Evolutionary conservation across 2,888 invertebrate genomes (phyloP).

Genomic region (Scaptomyza flava): DNA sequence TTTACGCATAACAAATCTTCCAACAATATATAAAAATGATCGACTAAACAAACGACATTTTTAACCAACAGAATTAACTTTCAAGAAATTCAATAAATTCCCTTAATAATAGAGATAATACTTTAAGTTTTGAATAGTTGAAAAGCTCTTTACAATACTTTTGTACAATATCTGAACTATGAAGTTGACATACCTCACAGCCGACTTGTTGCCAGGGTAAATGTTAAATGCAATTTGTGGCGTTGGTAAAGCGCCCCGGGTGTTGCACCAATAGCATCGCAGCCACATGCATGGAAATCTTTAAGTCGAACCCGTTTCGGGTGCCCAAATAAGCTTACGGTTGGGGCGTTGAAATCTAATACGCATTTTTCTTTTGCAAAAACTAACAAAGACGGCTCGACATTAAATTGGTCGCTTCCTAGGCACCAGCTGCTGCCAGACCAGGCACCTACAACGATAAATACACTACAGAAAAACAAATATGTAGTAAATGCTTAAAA

Average conservation of each 20-base stretch:
- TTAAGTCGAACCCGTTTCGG: slow-evolving; percentile 57
- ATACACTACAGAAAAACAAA: neutral
- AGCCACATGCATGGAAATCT: slow-evolving; percentile 20
- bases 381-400: slow-evolving; percentile 1
- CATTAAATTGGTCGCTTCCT: slow-evolving; percentile 62
- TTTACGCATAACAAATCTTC: slow-evolving; percentile 60
- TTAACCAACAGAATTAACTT: too few species aligned
- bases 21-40: neutral
- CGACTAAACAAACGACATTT: slow-evolving; percentile 13
- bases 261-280: slow-evolving; percentile 56
- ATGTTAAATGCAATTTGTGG: slow-evolving; percentile 31
- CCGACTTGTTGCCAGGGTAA: neutral
- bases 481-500: too few species aligned
- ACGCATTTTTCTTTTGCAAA: slow-evolving; percentile 54
- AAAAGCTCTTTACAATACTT: neutral
- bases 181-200: neutral
- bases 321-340: slow-evolving; percentile 33
- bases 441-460: neutral
- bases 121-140: neutral
- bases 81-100: neutral
- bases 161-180: neutral
- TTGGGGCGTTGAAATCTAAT: slow-evolving; percentile 67
- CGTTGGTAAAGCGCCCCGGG: slow-evolving; percentile 62
- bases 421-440: slow-evolving; percentile 17
- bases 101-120: neutral